phyloP scores from a whole-genome alignment of 2,888 invertebrate genomes.

The Sinodicranocentrus sp. region DNA sequence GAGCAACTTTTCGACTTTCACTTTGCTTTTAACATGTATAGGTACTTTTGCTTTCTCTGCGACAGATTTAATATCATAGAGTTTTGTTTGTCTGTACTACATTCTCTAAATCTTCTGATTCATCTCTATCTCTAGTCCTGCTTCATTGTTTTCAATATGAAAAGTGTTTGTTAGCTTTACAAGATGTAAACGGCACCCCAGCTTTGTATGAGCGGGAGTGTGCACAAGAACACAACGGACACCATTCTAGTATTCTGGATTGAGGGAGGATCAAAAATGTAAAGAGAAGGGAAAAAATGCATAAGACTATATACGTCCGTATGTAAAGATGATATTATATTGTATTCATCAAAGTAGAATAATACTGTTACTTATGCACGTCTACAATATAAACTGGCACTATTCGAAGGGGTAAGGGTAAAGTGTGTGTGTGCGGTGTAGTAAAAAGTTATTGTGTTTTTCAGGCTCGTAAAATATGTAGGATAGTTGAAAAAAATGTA shows the following conservation, averaged over 20 bases:
- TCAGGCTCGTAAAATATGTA: constrained; percentile 12
- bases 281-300: background rate
- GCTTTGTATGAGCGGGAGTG: background rate
- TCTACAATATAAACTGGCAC: background rate
- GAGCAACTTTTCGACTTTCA: constrained; percentile 4
- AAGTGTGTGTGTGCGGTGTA: background rate
- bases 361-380: background rate
- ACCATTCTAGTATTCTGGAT: background rate
- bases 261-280: too few relatives aligned
- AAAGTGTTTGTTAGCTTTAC: background rate
- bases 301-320: too few relatives aligned
- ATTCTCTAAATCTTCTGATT: background rate
- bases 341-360: constrained; percentile 21
- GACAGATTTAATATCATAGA: constrained; percentile 31
- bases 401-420: background rate
- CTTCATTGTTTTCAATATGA: background rate
- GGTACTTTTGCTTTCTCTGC: constrained; percentile 24
- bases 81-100: constrained; percentile 20
- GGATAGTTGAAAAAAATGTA: constrained; percentile 7
- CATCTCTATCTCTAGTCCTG: background rate
- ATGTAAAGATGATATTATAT: background rate
- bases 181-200: too few relatives aligned
- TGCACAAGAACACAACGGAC: background rate
- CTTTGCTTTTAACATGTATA: constrained; percentile 23
- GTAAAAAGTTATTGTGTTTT: constrained; percentile 21